These are phyloP conservation scores for Gymnoscopelus braueri DNA, from an alignment of 2,797 vertebrate genomes.

Conservation along the genomic window DNA sequence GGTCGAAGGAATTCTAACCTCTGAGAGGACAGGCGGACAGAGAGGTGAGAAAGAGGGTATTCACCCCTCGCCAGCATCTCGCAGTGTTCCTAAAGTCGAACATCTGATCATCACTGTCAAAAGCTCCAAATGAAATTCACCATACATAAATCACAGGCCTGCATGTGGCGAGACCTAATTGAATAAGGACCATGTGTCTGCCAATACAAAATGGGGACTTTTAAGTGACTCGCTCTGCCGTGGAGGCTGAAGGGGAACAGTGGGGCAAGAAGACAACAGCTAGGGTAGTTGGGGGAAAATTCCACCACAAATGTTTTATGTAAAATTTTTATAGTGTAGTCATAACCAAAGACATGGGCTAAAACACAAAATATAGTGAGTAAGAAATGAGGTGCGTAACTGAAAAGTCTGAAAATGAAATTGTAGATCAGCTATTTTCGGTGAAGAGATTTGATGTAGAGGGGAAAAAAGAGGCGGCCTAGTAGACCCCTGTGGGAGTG, in stretches of 20 bases:
- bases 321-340: slow-evolving; percentile 8
- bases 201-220: slow-evolving; percentile 25
- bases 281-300: slow-evolving; percentile 5
- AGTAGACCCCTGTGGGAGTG: too few species aligned
- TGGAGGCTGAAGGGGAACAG: slow-evolving; percentile 17
- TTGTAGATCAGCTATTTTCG: not conserved
- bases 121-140: slow-evolving; percentile 37
- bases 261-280: slow-evolving; percentile 26
- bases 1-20: slow-evolving; percentile 57
- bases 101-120: slow-evolving; percentile 32
- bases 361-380: slow-evolving; percentile 22
- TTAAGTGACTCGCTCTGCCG: slow-evolving; percentile 24
- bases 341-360: slow-evolving; percentile 13
- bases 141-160: slow-evolving; percentile 44
- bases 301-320: slow-evolving; percentile 27
- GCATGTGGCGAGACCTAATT: slow-evolving; percentile 29
- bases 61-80: slow-evolving; percentile 52
- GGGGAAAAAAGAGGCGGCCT: too few species aligned
- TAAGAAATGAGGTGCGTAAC: not conserved
- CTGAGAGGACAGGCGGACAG: slow-evolving; percentile 40
- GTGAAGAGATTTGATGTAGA: too few species aligned
- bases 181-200: slow-evolving; percentile 45
- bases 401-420: not conserved
- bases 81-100: slow-evolving; percentile 41
- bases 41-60: slow-evolving; percentile 62